These are phyloP conservation scores for Hemicentrotus pulcherrimus DNA, from an alignment of 35 echinoderm and acorn worm species.

Conservation along the genomic window DNA sequence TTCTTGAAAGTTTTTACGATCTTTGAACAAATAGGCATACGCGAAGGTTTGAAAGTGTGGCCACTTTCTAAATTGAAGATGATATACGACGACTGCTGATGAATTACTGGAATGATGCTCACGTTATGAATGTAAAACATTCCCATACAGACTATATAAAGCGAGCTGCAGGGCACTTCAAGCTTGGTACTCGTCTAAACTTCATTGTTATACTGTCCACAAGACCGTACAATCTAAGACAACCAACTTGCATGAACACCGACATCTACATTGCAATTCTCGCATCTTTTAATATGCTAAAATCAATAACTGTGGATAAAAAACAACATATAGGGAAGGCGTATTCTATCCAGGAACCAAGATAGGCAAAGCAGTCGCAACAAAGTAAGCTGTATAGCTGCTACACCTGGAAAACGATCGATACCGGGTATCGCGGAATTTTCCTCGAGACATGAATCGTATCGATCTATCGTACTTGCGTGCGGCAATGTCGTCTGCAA, in stretches of 20 bases:
- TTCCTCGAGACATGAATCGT: background rate
- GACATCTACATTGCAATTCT: background rate
- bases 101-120: too few relatives aligned
- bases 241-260: background rate
- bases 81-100: too few relatives aligned
- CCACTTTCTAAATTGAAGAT: too few relatives aligned
- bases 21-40: too few relatives aligned
- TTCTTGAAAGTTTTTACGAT: too few relatives aligned
- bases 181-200: too few relatives aligned
- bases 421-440: background rate
- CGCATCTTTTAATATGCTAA: background rate
- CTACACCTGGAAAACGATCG: background rate
- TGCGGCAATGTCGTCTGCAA: background rate
- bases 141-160: too few relatives aligned
- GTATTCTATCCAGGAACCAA: background rate
- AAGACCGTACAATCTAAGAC: background rate
- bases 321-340: background rate
- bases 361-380: background rate
- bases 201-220: too few relatives aligned
- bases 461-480: constrained; percentile 10
- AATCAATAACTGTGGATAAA: background rate
- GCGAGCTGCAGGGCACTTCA: too few relatives aligned
- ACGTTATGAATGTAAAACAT: too few relatives aligned
- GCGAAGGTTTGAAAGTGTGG: too few relatives aligned
- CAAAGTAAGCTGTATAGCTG: background rate